Evolutionary conservation across 2,113 vertebrate genomes (phyloP).

Genomic region (Bos indicus): DNA sequence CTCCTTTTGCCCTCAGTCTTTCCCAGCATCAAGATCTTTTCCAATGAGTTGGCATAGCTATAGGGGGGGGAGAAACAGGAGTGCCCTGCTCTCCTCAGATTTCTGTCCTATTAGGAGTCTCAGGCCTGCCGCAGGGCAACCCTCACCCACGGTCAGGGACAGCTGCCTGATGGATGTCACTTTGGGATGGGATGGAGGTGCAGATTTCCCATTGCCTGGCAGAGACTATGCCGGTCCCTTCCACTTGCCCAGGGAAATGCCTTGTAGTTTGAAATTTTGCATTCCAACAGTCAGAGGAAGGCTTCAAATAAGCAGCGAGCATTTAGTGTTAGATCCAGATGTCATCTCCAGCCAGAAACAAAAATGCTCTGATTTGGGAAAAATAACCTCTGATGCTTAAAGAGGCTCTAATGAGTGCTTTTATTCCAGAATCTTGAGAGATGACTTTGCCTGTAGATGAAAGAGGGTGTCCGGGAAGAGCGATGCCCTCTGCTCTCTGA

Average conservation of each 20-base stretch:
- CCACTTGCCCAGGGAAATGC: neutral
- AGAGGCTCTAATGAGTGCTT: conserved; percentile 75
- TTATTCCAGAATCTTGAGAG: conserved; percentile 68
- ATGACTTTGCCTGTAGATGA: conserved; percentile 57
- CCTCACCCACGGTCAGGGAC: accelerated
- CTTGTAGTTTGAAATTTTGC: conserved; percentile 15
- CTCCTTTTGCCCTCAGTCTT: neutral
- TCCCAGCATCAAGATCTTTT: neutral
- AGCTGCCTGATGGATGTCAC: accelerated
- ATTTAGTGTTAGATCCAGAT: conserved; percentile 71
- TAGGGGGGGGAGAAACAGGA: too few relatives aligned
- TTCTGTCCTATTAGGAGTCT: neutral
- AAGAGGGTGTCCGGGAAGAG: conserved; percentile 1
- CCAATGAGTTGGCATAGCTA: neutral
- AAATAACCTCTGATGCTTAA: conserved; percentile 74
- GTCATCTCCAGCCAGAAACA: conserved; percentile 73
- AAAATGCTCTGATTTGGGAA: conserved; percentile 76
- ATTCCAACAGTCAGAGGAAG: conserved; percentile 67
- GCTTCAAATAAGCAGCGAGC: conserved; percentile 68
- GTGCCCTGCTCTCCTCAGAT: neutral
- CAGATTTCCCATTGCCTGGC: neutral
- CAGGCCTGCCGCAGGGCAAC: neutral
- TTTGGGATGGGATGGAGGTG: neutral
- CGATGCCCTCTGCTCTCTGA: conserved; percentile 57
- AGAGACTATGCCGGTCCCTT: neutral